Evolutionary conservation across 2,888 invertebrate species (phyloP).

Genomic region (Pasiphila rectangulata): DNA sequence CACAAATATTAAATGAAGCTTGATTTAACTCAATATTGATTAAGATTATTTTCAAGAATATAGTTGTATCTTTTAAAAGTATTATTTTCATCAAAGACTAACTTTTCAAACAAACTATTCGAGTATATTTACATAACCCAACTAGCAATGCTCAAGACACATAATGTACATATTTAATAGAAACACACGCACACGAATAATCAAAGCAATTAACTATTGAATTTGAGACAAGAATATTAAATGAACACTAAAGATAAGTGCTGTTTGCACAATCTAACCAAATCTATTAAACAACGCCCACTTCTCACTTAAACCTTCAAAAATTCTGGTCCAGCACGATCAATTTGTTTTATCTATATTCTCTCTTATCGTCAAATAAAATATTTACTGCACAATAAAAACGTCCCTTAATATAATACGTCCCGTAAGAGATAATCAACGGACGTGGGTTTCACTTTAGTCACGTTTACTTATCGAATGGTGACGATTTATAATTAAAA

Average conservation of each 20-base stretch:
- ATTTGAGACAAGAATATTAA: conserved; percentile 44
- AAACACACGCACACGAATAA: conserved; percentile 17
- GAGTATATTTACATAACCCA: not conserved
- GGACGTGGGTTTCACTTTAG: conserved; percentile 38
- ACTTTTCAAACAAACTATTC: not conserved
- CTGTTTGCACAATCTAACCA: conserved; percentile 65
- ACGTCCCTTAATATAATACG: conserved; percentile 67
- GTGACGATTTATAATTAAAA: conserved; percentile 23
- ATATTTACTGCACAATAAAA: conserved; percentile 78
- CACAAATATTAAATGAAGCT: too few relatives aligned
- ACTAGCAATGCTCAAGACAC: not conserved
- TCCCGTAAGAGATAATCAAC: conserved; percentile 67
- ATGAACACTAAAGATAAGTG: conserved; percentile 62
- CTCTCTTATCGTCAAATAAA: conserved; percentile 71
- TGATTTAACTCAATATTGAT: too few relatives aligned
- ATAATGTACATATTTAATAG: conserved; percentile 4
- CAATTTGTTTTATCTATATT: conserved; percentile 75
- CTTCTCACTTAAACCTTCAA: conserved; percentile 62
- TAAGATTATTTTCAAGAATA: too few relatives aligned
- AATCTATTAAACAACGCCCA: conserved; percentile 71
- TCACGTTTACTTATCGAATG: conserved; percentile 23
- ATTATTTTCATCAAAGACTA: too few relatives aligned
- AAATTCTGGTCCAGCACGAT: conserved; percentile 60
- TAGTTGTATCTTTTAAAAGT: too few relatives aligned
- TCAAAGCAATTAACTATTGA: conserved; percentile 33